These are phyloP conservation scores for Typhlomys cinereus DNA, from an alignment of 2,113 vertebrate species.

Conservation along the genomic window DNA sequence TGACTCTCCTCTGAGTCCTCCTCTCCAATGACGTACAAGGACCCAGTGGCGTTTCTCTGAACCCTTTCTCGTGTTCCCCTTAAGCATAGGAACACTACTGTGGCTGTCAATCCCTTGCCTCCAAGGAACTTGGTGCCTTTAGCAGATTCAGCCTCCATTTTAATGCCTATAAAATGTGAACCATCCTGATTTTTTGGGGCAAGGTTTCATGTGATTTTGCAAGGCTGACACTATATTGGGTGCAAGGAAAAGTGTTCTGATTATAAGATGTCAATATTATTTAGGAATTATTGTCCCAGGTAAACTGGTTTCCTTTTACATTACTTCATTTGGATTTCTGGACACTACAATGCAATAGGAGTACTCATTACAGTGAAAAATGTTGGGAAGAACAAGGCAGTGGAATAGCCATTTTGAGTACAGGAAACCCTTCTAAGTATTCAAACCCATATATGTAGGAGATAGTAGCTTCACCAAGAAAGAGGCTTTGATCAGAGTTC, in stretches of 20 bases:
- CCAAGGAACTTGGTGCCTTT: too few species aligned
- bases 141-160: slow-evolving; percentile 55
- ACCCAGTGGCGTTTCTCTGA: too few species aligned
- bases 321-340: slow-evolving; percentile 36
- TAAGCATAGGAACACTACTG: too few species aligned
- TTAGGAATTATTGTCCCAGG: slow-evolving; percentile 28
- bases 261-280: not conserved
- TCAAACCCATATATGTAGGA: not conserved
- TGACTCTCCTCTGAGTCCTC: too few species aligned
- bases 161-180: slow-evolving; percentile 46
- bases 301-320: not conserved
- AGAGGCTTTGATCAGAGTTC: not conserved
- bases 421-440: slow-evolving; percentile 21
- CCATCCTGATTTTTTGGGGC: not conserved
- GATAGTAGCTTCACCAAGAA: not conserved
- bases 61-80: too few species aligned
- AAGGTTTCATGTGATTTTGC: not conserved
- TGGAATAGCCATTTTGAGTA: not conserved
- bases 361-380: slow-evolving; percentile 19
- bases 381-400: not conserved
- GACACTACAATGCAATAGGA: not conserved
- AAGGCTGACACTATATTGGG: not conserved
- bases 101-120: too few species aligned
- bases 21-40: too few species aligned
- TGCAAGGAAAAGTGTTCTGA: not conserved